Evolutionary conservation across 2,888 invertebrate genomes (phyloP), one percentile per base, ranked within the genome.

Genomic region (Mylabris sibirica): DNA sequence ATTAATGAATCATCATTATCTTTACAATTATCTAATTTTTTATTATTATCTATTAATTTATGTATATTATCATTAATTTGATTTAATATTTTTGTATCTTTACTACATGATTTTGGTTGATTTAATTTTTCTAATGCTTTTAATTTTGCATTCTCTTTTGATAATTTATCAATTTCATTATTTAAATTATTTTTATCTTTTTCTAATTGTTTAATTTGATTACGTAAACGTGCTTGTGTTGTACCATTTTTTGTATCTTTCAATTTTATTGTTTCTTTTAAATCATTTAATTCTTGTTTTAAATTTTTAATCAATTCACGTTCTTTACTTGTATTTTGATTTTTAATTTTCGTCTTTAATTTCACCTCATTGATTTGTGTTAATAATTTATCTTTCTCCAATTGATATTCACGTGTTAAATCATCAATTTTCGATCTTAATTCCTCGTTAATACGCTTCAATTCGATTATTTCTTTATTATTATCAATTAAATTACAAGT

Each of bases 211-310:
- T 93, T 91, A 34, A 93, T 85, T 83, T 94, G 93, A 73, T 91
- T 92, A 22, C 93, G 88, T 11, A 93, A 86, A 73, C 93, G 87
- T 0, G 92, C 92, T 79, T 92, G 92, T 0, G 89, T 88, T 0
- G 92, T 89, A 5, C 91, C 90, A 79, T 91, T 91, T 77, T 90
- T 89, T 17, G 90, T 89, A 76, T 94, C 94, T 84, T 92, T 93
- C n/a, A 89, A 81, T 79, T 89, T 89, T 20, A 92, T 85, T 74
- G 93, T 91, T 72, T 91, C 90, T 81, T 89, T 90, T 0, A 93
- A 82, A 59, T 89, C 87, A 65, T 86, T 88, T 41, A 94, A 83
- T 83, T 93, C 90, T 67, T 90, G 88, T 76, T 89, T 92, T 11
- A 93, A 83, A 72, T 85, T 86, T 1, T 88, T 83, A 12, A 92